Base-by-base conservation (phyloP, 2,113 vertebrate genomes). In the Carassius gibelio region DNA sequence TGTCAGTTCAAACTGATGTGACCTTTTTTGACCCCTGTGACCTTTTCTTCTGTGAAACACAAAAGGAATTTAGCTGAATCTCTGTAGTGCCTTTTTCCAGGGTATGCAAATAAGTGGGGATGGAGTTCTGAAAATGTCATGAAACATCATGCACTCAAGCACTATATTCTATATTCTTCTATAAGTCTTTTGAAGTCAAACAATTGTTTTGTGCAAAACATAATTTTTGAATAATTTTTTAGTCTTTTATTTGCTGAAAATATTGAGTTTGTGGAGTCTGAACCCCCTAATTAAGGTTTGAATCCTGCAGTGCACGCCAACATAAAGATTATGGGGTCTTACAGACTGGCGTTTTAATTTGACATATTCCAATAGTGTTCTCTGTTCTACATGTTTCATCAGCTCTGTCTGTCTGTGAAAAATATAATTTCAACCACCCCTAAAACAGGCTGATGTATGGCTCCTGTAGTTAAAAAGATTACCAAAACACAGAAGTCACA, bases 101-200 rank as follows among this genome's bases (percentile, higher is more conserved):
- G 4, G 5, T 14, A 8, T 78, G 19, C 11, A 59, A 42, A 19
- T 13, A 9, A 11, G 17, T 57, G 26, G 15, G 6, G 21, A 50
- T 50, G 1, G 6, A 23, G 38, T 4, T 17, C 42, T 75, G 5
- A 42, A 42, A 21, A 42, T 69, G 2, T 34, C 30, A 69, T 30
- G 19, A 69, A 34, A 34, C 30, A 69, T 69, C 6, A 69, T 11
- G 21, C 38, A 57, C 26, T 79, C 21, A 14, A 42, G 55, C 6
- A 19, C 21, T 15, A 4, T 61, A 62, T 61, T 79, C 21, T 26
- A 26, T 26, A 26, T 26, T 26, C 26, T 26, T 21, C 4, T 38
- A 38, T 4, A 79, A n/a, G 55, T 79, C 11, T 61, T 79, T 36
- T 61, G 5, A 79, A 45, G 34, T n/a, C 57, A 62, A 78, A 62